Conservation (phyloP, 1,140 invertebrate species). For the Lepidurus apus region DNA sequence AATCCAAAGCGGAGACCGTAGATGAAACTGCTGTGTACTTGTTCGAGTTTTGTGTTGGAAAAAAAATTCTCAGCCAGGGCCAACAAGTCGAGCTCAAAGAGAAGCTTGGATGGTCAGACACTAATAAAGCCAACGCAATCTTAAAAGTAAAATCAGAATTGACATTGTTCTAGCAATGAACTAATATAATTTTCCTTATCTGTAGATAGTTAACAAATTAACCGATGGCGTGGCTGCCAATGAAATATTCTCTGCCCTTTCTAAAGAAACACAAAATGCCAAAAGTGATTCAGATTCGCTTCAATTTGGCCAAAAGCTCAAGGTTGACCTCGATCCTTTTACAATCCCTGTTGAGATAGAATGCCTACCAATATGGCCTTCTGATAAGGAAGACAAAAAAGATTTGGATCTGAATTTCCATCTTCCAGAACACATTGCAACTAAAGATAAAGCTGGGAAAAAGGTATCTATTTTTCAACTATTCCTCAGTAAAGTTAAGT, state of each 20-base stretch:
- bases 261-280: not conserved
- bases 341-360: constrained; percentile 9
- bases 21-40: constrained; percentile 58
- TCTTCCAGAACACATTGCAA: not conserved
- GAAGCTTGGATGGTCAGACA: constrained; percentile 51
- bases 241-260: constrained; percentile 17
- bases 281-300: not conserved
- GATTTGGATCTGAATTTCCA: constrained; percentile 24
- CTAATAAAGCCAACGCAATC: constrained; percentile 49
- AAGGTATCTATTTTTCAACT: constrained; percentile 37
- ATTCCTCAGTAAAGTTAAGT: constrained; percentile 39
- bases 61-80: constrained; percentile 53
- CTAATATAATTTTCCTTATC: not conserved
- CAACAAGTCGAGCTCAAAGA: constrained; percentile 51
- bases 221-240: not conserved
- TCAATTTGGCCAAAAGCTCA: not conserved
- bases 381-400: constrained; percentile 2
- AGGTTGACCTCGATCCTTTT: constrained; percentile 9
- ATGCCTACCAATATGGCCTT: not conserved
- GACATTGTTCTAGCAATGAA: not conserved
- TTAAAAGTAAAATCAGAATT: constrained; percentile 46
- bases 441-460: not conserved
- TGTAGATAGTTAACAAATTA: not conserved
- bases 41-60: constrained; percentile 56
- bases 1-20: constrained; percentile 51